A percentile compares a stretch with the other conserved stretches of the same genome.
Conservation (phyloP, 2,888 invertebrate species). For the Ophion obscuratus region DNA sequence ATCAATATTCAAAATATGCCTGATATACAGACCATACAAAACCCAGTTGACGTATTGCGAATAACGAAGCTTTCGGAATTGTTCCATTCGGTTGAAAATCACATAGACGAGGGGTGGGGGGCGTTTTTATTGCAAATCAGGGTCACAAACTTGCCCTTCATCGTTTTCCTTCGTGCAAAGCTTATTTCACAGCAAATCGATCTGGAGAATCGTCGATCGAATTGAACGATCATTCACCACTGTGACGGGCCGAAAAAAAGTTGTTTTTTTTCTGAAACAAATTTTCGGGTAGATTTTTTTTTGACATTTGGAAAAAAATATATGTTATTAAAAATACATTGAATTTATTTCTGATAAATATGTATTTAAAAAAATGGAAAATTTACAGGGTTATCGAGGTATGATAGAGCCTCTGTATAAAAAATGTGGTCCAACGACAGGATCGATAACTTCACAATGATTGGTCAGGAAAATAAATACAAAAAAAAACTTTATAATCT, state of each 20-base stretch:
- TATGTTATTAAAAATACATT: no score
- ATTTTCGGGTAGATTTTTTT: no score
- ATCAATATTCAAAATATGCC: constrained; percentile 32
- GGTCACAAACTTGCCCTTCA: constrained; percentile 5
- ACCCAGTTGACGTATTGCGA: background rate
- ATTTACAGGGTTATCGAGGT: no score
- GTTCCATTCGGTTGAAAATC: background rate
- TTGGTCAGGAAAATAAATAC: no score
- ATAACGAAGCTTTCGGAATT: background rate
- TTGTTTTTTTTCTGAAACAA: no score
- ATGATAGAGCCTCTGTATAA: no score
- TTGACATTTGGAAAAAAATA: no score
- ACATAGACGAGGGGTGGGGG: background rate
- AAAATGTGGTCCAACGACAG: no score
- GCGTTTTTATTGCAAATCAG: background rate
- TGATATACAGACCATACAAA: constrained; percentile 47
- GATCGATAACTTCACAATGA: no score
- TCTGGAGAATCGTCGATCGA: background rate
- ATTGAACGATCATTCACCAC: background rate
- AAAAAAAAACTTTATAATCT: no score
- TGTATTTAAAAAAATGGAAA: background rate
- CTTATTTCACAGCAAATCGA: background rate
- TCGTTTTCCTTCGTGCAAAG: background rate
- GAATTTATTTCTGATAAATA: no score
- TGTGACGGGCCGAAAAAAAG: no score